Evolutionary conservation across 2,797 vertebrate species (phyloP), one percentile per base, ranked within the genome.

Genomic region (Naso thynnoides): DNA sequence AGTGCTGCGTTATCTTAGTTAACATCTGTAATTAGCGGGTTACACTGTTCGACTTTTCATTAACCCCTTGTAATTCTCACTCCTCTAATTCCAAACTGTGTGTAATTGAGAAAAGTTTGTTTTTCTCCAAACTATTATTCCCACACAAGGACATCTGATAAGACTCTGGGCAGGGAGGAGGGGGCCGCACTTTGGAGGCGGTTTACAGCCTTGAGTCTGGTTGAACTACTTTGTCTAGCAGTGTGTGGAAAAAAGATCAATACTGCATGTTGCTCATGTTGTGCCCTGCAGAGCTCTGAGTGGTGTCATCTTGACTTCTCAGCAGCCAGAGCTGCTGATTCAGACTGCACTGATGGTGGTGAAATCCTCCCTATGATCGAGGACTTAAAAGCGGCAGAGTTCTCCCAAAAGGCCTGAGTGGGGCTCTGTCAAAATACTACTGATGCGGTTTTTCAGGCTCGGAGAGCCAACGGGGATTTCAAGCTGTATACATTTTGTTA

Each of bases 291-390:
- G 86, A 56, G 79, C 48, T 83, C 72, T 59, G 78, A 83, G 64
- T 63, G 60, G 59, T 60, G 81, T 79, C 78, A 41, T 83, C 83
- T 88, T 76, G 78, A 85, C 81, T 82, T 54, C 67, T 87, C 3
- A 36, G 84, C 72, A 48, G 71, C 14, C 2, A 52, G 63, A 41
- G 76, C 70, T 68, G 52, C 76, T 76, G 85, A 81, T 70, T 81
- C 82, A 57, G 24, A 79, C 45, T 6, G 67, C 66, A 78, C 1
- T 79, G 83, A 85, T 83, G 89, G 67, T 75, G 82, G 66, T 68
- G 81, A 84, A 86, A 88, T 88, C 77, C 79, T 78, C 75, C 52
- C 77, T 88, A 21, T 88, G 83, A 90, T 84, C 59, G 54, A 57
- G 60, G 76, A 86, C 86, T 83, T 91, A 73, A 86, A 88, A 90